Conservation (phyloP, 2,113 vertebrate species). For the Sisor rabdophorus region DNA sequence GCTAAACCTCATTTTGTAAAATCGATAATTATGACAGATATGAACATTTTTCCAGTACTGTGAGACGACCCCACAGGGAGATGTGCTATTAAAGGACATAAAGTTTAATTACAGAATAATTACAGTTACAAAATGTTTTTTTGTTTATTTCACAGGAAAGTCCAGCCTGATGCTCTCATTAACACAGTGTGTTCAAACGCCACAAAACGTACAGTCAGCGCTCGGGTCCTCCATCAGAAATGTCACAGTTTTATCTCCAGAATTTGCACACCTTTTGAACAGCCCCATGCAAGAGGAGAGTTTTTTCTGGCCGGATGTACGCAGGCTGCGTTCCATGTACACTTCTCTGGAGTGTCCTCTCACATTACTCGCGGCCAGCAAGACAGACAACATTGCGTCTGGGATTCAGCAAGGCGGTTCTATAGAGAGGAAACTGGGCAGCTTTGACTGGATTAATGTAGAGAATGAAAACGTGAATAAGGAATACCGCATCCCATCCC, state of each 20-base stretch:
- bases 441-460: conserved; percentile 30
- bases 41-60: too few species aligned
- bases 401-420: conserved; percentile 57
- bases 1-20: too few species aligned
- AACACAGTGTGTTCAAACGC: conserved; percentile 34
- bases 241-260: conserved; percentile 26
- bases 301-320: conserved; percentile 85
- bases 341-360: background rate
- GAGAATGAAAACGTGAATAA: conserved; percentile 27
- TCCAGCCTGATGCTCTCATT: conserved; percentile 54
- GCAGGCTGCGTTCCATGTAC: conserved; percentile 78
- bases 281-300: conserved; percentile 64
- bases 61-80: too few species aligned
- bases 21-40: too few species aligned
- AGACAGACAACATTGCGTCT: background rate
- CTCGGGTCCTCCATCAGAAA: background rate
- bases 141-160: conserved; percentile 61
- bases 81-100: background rate
- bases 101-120: background rate
- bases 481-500: conserved; percentile 64
- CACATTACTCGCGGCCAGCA: background rate
- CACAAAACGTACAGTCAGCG: conserved; percentile 25
- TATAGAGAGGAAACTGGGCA: conserved; percentile 54
- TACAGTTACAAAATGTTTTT: background rate
- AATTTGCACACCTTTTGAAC: conserved; percentile 24